Percentiles rank a stretch among this genome's conserved stretches.
These are phyloP conservation scores for Calliopum simillimum DNA, from an alignment of 2,888 invertebrate species.

Conservation along the genomic window DNA sequence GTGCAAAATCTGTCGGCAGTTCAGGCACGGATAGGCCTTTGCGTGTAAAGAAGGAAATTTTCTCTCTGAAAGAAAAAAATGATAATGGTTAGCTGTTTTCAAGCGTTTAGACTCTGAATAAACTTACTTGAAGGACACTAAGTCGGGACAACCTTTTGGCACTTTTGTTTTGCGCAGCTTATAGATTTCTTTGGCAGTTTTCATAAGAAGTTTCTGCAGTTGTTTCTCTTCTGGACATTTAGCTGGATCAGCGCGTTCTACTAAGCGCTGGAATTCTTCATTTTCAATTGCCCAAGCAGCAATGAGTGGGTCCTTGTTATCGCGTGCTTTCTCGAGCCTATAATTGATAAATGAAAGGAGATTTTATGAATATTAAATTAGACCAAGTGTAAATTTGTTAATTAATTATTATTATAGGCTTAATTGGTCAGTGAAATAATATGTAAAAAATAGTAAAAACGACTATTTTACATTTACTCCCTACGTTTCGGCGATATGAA, in stretches of 20 bases:
- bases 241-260: constrained; percentile 67
- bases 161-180: constrained; percentile 87
- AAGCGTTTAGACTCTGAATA: not conserved
- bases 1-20: constrained; percentile 73
- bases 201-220: constrained; percentile 83
- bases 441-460: no score
- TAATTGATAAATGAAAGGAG: no score
- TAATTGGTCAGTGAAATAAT: no score
- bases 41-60: constrained; percentile 95
- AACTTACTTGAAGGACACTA: constrained; percentile 91
- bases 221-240: constrained; percentile 70
- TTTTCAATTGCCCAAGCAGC: constrained; percentile 90
- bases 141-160: constrained; percentile 89
- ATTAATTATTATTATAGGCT: no score
- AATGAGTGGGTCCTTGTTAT: constrained; percentile 83
- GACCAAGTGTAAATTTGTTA: no score
- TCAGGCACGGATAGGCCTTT: constrained; percentile 82
- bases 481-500: no score
- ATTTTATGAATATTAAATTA: not conserved
- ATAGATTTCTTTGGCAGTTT: constrained; percentile 92
- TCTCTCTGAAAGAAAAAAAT: constrained; percentile 76
- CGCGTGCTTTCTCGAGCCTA: constrained; percentile 85
- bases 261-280: constrained; percentile 82
- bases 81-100: not conserved
- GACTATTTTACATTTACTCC: no score